These are phyloP conservation scores for Plumapathes pennacea DNA, from an alignment of 92 coral and sea anemone genomes.

Conservation along the genomic window DNA sequence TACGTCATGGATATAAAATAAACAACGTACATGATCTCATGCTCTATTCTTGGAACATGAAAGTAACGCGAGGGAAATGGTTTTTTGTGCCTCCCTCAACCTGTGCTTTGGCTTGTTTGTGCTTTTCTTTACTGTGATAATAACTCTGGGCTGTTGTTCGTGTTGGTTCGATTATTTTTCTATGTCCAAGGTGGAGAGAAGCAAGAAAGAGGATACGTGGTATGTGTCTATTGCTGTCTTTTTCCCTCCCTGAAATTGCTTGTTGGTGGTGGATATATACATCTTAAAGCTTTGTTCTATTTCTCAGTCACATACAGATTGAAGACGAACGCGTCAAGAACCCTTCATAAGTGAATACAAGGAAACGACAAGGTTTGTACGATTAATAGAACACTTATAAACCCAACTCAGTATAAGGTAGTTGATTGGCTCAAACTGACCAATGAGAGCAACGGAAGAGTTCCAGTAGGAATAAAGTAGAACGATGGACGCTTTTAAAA, in stretches of 20 bases:
- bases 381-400: conserved; percentile 6
- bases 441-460: too few species aligned
- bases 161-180: conserved; percentile 99
- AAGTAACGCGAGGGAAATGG: conserved; percentile 78
- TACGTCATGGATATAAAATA: conserved; percentile 43
- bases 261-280: too few species aligned
- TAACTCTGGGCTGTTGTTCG: conserved; percentile 93
- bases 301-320: conserved; percentile 48
- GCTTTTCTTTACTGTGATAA: conserved; percentile 85
- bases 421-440: too few species aligned
- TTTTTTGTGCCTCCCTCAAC: conserved; percentile 95
- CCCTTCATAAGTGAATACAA: conserved; percentile 15
- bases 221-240: conserved; percentile 42
- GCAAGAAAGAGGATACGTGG: conserved; percentile 93
- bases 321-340: conserved; percentile 35
- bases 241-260: too few species aligned
- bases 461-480: too few species aligned
- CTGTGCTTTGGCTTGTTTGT: conserved; percentile 96
- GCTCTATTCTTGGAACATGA: conserved; percentile 55
- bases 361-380: neutral
- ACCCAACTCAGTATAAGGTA: too few species aligned
- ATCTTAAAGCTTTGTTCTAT: neutral
- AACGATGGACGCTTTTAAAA: too few species aligned
- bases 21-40: conserved; percentile 44
- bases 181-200: conserved; percentile 71